Evolutionary conservation across 2,113 vertebrate genomes (phyloP).

Genomic region (Myodes glareolus): DNA sequence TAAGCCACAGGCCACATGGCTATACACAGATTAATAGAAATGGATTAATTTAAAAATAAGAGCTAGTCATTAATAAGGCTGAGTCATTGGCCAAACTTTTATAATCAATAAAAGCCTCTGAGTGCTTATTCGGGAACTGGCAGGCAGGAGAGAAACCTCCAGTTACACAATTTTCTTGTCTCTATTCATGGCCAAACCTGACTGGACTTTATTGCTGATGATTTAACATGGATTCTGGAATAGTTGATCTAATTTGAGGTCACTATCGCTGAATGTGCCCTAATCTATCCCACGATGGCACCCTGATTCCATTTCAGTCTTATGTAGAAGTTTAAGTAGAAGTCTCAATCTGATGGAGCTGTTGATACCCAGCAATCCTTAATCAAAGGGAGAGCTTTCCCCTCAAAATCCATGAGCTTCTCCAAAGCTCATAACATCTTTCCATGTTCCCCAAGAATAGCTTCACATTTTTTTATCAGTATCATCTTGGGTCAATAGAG

Average conservation of each 20-base stretch:
- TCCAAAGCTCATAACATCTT: not conserved
- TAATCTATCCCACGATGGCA: not conserved
- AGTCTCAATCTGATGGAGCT: not conserved
- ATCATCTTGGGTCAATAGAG: not conserved
- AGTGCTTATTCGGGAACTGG: too few relatives aligned
- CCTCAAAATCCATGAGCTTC: not conserved
- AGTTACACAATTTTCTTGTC: not conserved
- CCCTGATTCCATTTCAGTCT: not conserved
- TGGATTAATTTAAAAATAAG: too few relatives aligned
- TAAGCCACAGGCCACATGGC: too few relatives aligned
- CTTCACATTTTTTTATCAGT: not conserved
- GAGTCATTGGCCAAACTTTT: too few relatives aligned
- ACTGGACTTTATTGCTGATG: not conserved
- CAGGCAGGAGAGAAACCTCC: too few relatives aligned
- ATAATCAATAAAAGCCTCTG: too few relatives aligned
- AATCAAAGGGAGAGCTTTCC: conserved; percentile 3
- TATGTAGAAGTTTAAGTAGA: not conserved
- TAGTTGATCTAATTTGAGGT: not conserved
- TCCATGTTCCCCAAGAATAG: not conserved
- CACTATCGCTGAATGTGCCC: not conserved
- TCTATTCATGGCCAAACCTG: not conserved
- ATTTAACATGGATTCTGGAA: not conserved
- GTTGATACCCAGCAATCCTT: not conserved
- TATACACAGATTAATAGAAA: too few relatives aligned
- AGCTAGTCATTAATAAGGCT: too few relatives aligned